Evolutionary conservation across 2,888 invertebrate genomes (phyloP).

Genomic region (Caenorhabditis afra): DNA sequence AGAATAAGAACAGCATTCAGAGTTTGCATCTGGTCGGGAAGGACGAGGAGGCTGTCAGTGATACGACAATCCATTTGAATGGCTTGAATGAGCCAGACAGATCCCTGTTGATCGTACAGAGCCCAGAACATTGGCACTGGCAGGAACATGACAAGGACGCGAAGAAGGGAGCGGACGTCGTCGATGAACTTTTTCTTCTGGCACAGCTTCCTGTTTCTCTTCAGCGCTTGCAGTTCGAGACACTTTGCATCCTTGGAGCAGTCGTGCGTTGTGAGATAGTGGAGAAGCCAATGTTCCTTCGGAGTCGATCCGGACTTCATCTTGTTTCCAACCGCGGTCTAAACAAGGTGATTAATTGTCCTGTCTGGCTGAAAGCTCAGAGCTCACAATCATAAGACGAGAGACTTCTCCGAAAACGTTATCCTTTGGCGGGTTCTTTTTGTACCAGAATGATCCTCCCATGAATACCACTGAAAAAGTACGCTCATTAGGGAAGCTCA

Average conservation of each 20-base stretch:
- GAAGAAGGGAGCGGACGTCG: conserved; percentile 74
- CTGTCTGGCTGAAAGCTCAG: not conserved
- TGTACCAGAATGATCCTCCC: conserved; percentile 87
- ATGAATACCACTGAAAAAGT: conserved; percentile 85
- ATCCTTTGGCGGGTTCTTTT: conserved; percentile 88
- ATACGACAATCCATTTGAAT: conserved; percentile 78
- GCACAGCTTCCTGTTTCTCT: conserved; percentile 64
- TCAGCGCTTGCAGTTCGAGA: conserved; percentile 57
- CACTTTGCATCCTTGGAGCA: conserved; percentile 71
- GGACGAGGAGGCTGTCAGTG: conserved; percentile 66
- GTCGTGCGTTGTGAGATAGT: conserved; percentile 73
- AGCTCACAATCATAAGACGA: conserved; percentile 88
- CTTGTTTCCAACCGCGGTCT: conserved; percentile 74
- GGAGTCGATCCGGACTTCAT: conserved; percentile 46
- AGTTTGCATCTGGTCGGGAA: conserved; percentile 77
- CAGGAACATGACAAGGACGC: conserved; percentile 78
- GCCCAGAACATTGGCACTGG: conserved; percentile 96
- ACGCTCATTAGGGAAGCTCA: not conserved
- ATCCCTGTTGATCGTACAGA: conserved; percentile 95
- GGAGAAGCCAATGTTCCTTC: conserved; percentile 76
- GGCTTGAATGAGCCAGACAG: conserved; percentile 91
- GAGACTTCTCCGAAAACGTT: conserved; percentile 89
- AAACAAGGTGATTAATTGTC: conserved; percentile 7
- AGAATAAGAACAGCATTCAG: conserved; percentile 82
- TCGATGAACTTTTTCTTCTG: conserved; percentile 73